Evolutionary conservation across 2,888 invertebrate species (phyloP).

Genomic region (Eupithecia inturbata): DNA sequence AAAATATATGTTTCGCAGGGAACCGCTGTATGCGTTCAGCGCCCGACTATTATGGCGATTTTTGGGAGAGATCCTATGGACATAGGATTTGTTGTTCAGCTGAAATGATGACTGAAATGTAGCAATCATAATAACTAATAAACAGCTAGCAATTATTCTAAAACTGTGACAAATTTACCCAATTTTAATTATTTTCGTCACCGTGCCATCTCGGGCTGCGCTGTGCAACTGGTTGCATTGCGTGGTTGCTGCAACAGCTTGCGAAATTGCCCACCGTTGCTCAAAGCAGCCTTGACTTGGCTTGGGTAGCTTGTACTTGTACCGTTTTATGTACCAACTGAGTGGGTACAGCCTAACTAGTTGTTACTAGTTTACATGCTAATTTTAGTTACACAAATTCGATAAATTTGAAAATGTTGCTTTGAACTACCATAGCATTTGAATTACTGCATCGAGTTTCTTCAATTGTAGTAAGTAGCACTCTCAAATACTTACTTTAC

Average conservation of each 20-base stretch:
- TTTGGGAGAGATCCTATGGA: background rate
- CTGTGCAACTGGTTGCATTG: constrained; percentile 47
- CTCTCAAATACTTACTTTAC: too few species aligned
- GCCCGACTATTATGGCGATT: too few species aligned
- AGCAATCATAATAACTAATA: constrained; percentile 4
- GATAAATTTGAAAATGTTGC: background rate
- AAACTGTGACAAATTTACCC: constrained; percentile 34
- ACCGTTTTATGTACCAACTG: constrained; percentile 6
- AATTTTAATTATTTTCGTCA: constrained; percentile 42
- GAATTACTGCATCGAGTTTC: too few species aligned
- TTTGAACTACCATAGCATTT: background rate
- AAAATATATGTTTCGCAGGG: background rate
- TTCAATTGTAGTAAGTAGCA: too few species aligned
- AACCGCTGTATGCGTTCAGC: background rate
- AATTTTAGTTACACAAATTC: background rate
- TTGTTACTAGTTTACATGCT: background rate
- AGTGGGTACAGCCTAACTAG: background rate
- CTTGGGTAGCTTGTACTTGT: constrained; percentile 39
- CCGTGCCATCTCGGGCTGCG: constrained; percentile 43
- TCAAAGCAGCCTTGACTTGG: constrained; percentile 55
- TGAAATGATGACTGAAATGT: constrained; percentile 1
- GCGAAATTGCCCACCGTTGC: constrained; percentile 52
- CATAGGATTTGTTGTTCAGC: background rate
- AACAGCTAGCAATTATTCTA: constrained; percentile 26
- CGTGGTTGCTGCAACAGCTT: constrained; percentile 47